Percentiles rank a stretch among this genome's conserved stretches.
Conservation (phyloP, 2,888 invertebrate genomes). For the Temnothorax rugatulus region DNA sequence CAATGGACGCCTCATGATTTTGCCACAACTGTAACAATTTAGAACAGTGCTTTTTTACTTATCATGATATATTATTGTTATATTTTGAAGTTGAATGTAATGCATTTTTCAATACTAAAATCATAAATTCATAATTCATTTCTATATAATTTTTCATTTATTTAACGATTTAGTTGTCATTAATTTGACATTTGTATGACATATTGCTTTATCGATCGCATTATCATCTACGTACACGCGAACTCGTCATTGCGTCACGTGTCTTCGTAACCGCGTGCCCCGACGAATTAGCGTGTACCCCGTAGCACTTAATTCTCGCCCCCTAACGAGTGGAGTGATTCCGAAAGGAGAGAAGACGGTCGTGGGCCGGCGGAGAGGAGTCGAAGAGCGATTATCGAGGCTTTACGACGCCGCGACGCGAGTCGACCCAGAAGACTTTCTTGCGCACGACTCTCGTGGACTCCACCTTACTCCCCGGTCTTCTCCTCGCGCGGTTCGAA, state of each 20-base stretch:
- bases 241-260: slow-evolving; percentile 31
- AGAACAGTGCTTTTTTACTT: not conserved
- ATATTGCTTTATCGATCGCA: not conserved
- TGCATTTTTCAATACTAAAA: not conserved
- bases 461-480: slow-evolving; percentile 58
- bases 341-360: slow-evolving; percentile 43
- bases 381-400: slow-evolving; percentile 73
- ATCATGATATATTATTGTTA: not conserved
- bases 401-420: slow-evolving; percentile 74
- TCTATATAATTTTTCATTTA: not conserved
- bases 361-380: slow-evolving; percentile 39
- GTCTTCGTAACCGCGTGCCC: slow-evolving; percentile 34
- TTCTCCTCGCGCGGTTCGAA: slow-evolving; percentile 72
- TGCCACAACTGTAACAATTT: not conserved
- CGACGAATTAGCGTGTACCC: slow-evolving; percentile 57
- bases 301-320: slow-evolving; percentile 66
- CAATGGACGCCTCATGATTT: not conserved
- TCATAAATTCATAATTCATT: not conserved
- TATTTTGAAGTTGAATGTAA: not conserved
- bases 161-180: not conserved
- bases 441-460: slow-evolving; percentile 57
- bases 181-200: not conserved
- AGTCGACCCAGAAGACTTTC: slow-evolving; percentile 63
- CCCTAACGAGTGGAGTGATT: slow-evolving; percentile 67
- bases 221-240: slow-evolving; percentile 12